These are phyloP conservation scores for Neodiprion lecontei DNA, from an alignment of 1,140 invertebrate species.

Conservation along the genomic window DNA sequence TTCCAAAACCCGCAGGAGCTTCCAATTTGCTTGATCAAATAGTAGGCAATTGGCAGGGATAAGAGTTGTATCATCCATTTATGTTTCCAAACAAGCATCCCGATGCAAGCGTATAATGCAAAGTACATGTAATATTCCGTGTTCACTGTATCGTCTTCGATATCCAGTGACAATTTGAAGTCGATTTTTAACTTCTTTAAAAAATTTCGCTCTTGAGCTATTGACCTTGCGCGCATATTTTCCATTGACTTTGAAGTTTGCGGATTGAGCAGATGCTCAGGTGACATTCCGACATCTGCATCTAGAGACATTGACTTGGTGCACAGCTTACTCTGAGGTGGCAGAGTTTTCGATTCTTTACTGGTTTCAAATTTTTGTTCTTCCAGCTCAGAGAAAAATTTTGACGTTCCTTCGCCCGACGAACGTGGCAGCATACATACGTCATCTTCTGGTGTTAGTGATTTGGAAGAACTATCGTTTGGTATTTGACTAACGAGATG, in stretches of 20 bases:
- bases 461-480: not conserved
- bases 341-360: constrained; percentile 15
- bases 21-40: constrained; percentile 67
- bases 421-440: constrained; percentile 23
- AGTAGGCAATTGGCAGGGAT: constrained; percentile 71
- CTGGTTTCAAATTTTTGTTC: constrained; percentile 33
- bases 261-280: constrained; percentile 12
- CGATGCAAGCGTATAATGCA: constrained; percentile 71
- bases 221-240: constrained; percentile 16
- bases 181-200: constrained; percentile 54
- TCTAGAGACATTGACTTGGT: constrained; percentile 51
- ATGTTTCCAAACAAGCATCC: constrained; percentile 76
- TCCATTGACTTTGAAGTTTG: not conserved
- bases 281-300: constrained; percentile 34
- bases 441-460: constrained; percentile 19
- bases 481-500: constrained; percentile 10
- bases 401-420: constrained; percentile 26
- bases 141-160: constrained; percentile 47
- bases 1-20: constrained; percentile 61
- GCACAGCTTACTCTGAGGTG: constrained; percentile 21
- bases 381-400: constrained; percentile 26
- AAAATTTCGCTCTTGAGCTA: constrained; percentile 46
- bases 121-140: constrained; percentile 72
- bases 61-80: constrained; percentile 74
- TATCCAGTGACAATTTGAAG: constrained; percentile 62